Evolutionary conservation across 2,888 invertebrate genomes (phyloP).

Genomic region (Ochropleura plecta): DNA sequence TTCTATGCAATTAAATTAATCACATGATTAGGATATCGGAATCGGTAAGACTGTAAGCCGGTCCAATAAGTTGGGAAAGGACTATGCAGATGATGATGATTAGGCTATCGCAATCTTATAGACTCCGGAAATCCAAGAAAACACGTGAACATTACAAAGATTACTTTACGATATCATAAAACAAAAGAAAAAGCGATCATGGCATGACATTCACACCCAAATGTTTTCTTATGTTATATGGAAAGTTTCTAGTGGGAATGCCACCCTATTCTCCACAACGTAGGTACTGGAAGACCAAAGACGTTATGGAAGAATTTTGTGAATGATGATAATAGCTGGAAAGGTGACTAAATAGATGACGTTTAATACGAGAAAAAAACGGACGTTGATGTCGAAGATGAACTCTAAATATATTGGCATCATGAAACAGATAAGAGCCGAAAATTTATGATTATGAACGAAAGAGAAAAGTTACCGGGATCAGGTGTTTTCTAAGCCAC

Average conservation of each 20-base stretch:
- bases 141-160: background rate
- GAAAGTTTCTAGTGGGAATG: background rate
- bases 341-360: background rate
- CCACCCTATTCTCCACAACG: background rate
- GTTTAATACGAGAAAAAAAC: background rate
- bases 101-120: constrained; percentile 21
- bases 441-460: background rate
- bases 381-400: background rate
- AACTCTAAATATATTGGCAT: background rate
- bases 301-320: background rate
- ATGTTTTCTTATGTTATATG: background rate
- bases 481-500: background rate
- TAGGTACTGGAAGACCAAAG: background rate
- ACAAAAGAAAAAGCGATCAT: background rate
- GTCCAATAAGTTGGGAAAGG: no score
- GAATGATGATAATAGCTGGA: background rate
- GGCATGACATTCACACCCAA: background rate
- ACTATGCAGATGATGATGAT: background rate
- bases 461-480: background rate
- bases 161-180: background rate
- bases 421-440: background rate
- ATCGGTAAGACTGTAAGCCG: background rate
- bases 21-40: constrained; percentile 25
- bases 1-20: constrained; percentile 44
- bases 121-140: background rate